phyloP scores from a whole-genome alignment of 2,888 invertebrate species.

The Microdon myrmicae region DNA sequence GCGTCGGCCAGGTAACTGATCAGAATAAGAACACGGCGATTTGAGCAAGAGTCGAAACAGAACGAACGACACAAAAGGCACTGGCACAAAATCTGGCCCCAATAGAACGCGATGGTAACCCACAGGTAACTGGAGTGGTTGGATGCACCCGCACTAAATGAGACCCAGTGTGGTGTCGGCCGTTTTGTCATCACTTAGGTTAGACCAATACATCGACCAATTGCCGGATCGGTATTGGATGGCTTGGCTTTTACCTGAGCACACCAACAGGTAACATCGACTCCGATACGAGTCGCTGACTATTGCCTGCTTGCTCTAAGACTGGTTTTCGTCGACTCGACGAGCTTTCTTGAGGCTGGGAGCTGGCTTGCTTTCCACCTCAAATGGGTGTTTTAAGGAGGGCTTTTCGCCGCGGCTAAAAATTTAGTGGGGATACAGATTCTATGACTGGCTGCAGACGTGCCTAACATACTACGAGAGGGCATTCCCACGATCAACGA shows the following conservation, averaged over 20 bases:
- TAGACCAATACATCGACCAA: constrained; percentile 11
- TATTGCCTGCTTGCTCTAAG: constrained; percentile 26
- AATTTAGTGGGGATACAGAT: constrained; percentile 14
- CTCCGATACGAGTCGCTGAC: too few species aligned
- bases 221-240: constrained; percentile 26
- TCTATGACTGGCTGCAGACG: constrained; percentile 15
- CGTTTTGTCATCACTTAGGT: constrained; percentile 24
- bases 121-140: constrained; percentile 43
- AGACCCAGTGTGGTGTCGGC: constrained; percentile 23
- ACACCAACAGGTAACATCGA: too few species aligned
- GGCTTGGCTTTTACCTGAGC: too few species aligned
- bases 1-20: neutral
- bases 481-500: too few species aligned
- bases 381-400: constrained; percentile 23
- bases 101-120: constrained; percentile 46
- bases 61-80: constrained; percentile 29
- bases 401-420: constrained; percentile 20
- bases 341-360: constrained; percentile 34
- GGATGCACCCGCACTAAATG: constrained; percentile 34
- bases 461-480: too few species aligned
- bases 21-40: neutral
- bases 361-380: constrained; percentile 28
- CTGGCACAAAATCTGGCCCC: constrained; percentile 31
- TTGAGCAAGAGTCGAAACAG: neutral
- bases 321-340: constrained; percentile 21